Percentiles rank a stretch among this genome's conserved stretches.
These are phyloP conservation scores for Microctonus hyperodae DNA, from an alignment of 2,888 invertebrate genomes.

Conservation along the genomic window DNA sequence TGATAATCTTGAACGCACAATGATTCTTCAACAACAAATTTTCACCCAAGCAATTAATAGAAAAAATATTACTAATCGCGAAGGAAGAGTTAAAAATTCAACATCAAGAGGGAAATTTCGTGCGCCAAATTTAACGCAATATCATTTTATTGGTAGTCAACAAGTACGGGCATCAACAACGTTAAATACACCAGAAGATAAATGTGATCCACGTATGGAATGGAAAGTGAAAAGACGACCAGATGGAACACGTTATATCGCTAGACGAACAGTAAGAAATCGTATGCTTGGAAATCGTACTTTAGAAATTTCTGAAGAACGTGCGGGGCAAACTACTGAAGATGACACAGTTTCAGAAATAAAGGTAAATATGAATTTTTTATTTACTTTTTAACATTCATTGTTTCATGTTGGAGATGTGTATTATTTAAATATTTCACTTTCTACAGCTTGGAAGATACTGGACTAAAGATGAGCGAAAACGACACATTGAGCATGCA, in stretches of 20 bases:
- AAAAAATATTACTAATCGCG: conserved; percentile 52
- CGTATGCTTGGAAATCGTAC: conserved; percentile 73
- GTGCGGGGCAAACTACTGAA: conserved; percentile 73
- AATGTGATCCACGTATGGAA: conserved; percentile 66
- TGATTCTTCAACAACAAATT: conserved; percentile 73
- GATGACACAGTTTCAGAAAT: conserved; percentile 81
- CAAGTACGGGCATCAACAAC: conserved; percentile 60
- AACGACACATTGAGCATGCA: conserved; percentile 75
- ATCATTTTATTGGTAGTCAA: conserved; percentile 69
- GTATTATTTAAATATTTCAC: not conserved
- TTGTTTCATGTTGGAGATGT: not conserved
- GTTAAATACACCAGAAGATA: conserved; percentile 49
- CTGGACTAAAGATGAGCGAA: conserved; percentile 79
- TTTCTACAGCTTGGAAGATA: conserved; percentile 70
- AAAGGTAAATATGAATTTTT: conserved; percentile 64
- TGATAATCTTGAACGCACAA: conserved; percentile 74
- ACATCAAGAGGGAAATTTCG: conserved; percentile 64
- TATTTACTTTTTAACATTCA: not conserved
- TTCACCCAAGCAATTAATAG: conserved; percentile 66
- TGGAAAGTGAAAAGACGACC: conserved; percentile 81
- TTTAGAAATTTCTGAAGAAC: conserved; percentile 71
- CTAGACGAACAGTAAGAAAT: conserved; percentile 74
- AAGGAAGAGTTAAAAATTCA: conserved; percentile 47
- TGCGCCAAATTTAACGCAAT: conserved; percentile 68
- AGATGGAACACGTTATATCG: conserved; percentile 80